Evolutionary conservation across 2,797 vertebrate genomes (phyloP).

Genomic region (Hypotaenidia philippensis): DNA sequence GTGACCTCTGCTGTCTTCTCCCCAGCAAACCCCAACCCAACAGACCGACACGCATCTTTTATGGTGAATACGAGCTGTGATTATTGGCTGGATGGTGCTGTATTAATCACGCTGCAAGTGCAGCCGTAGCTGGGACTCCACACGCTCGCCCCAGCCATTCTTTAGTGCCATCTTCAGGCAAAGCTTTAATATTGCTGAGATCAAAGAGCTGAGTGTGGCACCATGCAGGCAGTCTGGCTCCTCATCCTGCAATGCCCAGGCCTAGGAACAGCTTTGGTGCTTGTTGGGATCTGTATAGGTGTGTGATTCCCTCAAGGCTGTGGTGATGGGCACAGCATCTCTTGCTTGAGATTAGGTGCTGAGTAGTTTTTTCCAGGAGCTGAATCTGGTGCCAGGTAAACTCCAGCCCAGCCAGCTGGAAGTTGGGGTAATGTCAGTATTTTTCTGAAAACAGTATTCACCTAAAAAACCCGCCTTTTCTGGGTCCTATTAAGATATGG

Average conservation of each 20-base stretch:
- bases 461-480: rapidly evolving
- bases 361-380: neutral
- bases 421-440: neutral
- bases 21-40: neutral
- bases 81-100: neutral
- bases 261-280: rapidly evolving
- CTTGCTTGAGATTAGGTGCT: too few species aligned
- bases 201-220: neutral
- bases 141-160: constrained; percentile 51
- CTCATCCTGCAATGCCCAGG: rapidly evolving
- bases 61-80: neutral
- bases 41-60: neutral
- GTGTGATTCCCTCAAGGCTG: neutral
- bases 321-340: rapidly evolving
- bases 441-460: neutral
- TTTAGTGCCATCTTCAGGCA: constrained; percentile 79
- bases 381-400: neutral
- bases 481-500: neutral
- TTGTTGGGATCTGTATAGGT: rapidly evolving
- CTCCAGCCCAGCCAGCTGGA: neutral
- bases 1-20: constrained; percentile 42
- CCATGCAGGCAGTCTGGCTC: neutral
- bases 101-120: neutral
- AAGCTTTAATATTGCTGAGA: constrained; percentile 50
- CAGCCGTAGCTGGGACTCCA: neutral